Evolutionary conservation across 2,113 vertebrate species (phyloP).

Genomic region (Lepus timidus): DNA sequence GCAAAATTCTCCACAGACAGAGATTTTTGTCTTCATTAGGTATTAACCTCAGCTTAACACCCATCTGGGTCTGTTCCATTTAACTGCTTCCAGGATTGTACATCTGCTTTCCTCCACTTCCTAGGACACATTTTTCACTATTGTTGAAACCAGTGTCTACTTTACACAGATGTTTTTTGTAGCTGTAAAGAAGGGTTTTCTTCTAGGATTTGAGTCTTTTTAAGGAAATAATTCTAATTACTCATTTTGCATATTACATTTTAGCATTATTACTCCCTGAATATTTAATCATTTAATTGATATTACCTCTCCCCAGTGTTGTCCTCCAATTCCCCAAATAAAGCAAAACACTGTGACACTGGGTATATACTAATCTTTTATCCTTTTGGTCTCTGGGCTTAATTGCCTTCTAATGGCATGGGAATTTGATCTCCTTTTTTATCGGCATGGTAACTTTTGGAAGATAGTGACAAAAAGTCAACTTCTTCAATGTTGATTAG

Average conservation of each 20-base stretch:
- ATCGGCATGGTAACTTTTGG: slow-evolving; percentile 4
- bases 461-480: background rate
- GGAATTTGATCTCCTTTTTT: background rate
- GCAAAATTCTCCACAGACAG: slow-evolving; percentile 97
- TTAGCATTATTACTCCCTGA: slow-evolving; percentile 64
- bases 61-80: slow-evolving; percentile 86
- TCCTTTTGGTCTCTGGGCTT: slow-evolving; percentile 58
- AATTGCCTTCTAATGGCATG: slow-evolving; percentile 69
- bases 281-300: slow-evolving; percentile 73
- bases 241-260: slow-evolving; percentile 73
- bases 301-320: slow-evolving; percentile 10
- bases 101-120: slow-evolving; percentile 81
- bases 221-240: slow-evolving; percentile 78
- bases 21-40: slow-evolving; percentile 95
- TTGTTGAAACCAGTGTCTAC: slow-evolving; percentile 84
- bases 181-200: slow-evolving; percentile 62
- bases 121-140: slow-evolving; percentile 81
- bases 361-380: slow-evolving; percentile 68
- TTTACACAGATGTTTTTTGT: slow-evolving; percentile 81
- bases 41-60: slow-evolving; percentile 87
- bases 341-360: slow-evolving; percentile 70
- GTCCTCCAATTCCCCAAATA: slow-evolving; percentile 7
- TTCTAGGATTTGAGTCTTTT: slow-evolving; percentile 34
- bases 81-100: slow-evolving; percentile 75
- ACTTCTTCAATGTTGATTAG: background rate